Conservation (phyloP, 2,888 invertebrate genomes). For the Euzophera pinguis region DNA sequence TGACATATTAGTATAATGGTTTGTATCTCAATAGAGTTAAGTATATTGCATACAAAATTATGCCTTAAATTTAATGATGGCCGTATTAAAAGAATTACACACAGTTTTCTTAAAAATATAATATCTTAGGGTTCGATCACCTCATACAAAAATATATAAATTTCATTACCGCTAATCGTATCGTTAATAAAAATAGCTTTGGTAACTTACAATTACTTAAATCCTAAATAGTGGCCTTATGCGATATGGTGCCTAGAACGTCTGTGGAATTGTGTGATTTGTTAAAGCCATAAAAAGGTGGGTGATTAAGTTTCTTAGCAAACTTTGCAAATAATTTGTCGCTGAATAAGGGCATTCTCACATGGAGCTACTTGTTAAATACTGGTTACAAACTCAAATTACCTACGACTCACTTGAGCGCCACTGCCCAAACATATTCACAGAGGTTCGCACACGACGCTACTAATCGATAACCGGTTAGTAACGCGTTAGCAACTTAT, state of each 20-base stretch:
- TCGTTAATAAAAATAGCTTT: constrained; percentile 66
- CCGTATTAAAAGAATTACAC: constrained; percentile 38
- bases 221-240: constrained; percentile 36
- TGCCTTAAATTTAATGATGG: constrained; percentile 52
- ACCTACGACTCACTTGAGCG: too few relatives aligned
- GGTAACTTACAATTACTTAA: constrained; percentile 70
- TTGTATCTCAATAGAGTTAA: constrained; percentile 62
- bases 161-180: constrained; percentile 38
- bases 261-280: constrained; percentile 20
- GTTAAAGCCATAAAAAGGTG: constrained; percentile 23
- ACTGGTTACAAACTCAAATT: too few relatives aligned
- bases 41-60: constrained; percentile 56
- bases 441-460: too few relatives aligned
- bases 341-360: too few relatives aligned
- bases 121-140: constrained; percentile 40
- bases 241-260: constrained; percentile 15
- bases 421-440: too few relatives aligned
- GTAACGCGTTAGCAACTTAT: too few relatives aligned
- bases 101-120: constrained; percentile 32
- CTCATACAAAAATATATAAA: constrained; percentile 62
- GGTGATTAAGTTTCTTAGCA: constrained; percentile 10
- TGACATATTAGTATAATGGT: constrained; percentile 29
- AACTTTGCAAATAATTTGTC: not conserved
- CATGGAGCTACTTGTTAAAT: too few relatives aligned
- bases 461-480: too few relatives aligned